phyloP scores from a whole-genome alignment of 2,113 vertebrate species.

The Balaenoptera acutorostrata region DNA sequence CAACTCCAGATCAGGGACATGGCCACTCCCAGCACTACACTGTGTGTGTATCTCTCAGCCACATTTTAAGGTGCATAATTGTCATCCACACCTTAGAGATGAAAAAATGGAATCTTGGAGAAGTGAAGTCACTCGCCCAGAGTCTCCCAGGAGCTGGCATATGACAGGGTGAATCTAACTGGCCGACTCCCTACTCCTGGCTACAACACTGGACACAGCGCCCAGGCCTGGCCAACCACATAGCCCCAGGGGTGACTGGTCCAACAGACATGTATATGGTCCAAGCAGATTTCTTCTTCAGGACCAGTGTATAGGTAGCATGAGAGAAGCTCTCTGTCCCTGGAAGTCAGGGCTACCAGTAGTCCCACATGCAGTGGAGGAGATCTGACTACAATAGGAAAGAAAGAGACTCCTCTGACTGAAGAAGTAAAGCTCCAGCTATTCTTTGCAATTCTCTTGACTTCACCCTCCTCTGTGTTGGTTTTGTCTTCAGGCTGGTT shows the following conservation, averaged over 20 bases:
- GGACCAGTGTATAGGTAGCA: neutral
- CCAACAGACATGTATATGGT: neutral
- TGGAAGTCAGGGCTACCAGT: neutral
- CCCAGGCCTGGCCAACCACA: neutral
- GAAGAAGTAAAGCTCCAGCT: neutral
- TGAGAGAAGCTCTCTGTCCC: neutral
- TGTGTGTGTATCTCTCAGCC: neutral
- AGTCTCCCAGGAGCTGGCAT: neutral
- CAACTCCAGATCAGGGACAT: neutral
- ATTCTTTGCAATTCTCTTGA: neutral
- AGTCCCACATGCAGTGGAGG: neutral
- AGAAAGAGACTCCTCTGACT: neutral
- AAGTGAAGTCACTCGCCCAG: neutral
- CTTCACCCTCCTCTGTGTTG: neutral
- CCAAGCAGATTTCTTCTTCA: neutral
- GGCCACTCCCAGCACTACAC: neutral
- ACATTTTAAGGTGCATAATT: neutral
- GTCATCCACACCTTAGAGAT: neutral
- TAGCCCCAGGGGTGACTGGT: neutral
- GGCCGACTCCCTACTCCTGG: neutral
- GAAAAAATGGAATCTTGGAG: neutral
- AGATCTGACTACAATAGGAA: neutral
- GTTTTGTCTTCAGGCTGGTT: neutral
- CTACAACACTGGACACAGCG: neutral
- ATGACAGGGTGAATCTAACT: neutral